Percentiles rank a stretch among this genome's conserved stretches.
Evolutionary conservation across 1,140 invertebrate species (phyloP).

Genomic region (Coptotermes formosanus): DNA sequence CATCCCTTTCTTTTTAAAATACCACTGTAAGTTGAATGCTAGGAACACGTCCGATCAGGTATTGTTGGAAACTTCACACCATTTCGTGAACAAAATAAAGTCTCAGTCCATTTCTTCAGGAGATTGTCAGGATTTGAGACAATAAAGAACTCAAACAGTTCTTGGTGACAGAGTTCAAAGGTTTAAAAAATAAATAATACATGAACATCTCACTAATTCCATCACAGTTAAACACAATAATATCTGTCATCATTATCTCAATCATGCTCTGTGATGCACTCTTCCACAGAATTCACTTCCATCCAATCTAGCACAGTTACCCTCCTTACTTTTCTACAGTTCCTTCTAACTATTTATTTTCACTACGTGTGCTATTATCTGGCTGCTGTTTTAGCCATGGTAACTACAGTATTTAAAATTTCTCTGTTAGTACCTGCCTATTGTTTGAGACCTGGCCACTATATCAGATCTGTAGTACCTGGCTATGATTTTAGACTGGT

Average conservation of each 20-base stretch:
- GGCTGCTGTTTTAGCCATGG: too few relatives aligned
- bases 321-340: too few relatives aligned
- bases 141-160: neutral
- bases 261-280: neutral
- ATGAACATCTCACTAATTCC: slow-evolving; percentile 18
- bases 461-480: too few relatives aligned
- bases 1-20: too few relatives aligned
- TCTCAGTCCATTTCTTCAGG: neutral
- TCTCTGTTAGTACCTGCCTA: too few relatives aligned
- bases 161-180: neutral
- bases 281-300: neutral
- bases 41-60: neutral
- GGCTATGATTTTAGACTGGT: too few relatives aligned
- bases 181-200: neutral
- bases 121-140: neutral
- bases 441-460: too few relatives aligned
- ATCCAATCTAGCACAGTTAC: neutral
- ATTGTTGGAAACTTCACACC: neutral
- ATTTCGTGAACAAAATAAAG: neutral
- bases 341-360: too few relatives aligned
- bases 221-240: neutral
- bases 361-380: too few relatives aligned
- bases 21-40: too few relatives aligned
- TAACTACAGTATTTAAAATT: too few relatives aligned
- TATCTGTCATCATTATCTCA: neutral